Base-by-base conservation (phyloP, 2,797 vertebrate genomes). In the Onychomys arenicola region DNA sequence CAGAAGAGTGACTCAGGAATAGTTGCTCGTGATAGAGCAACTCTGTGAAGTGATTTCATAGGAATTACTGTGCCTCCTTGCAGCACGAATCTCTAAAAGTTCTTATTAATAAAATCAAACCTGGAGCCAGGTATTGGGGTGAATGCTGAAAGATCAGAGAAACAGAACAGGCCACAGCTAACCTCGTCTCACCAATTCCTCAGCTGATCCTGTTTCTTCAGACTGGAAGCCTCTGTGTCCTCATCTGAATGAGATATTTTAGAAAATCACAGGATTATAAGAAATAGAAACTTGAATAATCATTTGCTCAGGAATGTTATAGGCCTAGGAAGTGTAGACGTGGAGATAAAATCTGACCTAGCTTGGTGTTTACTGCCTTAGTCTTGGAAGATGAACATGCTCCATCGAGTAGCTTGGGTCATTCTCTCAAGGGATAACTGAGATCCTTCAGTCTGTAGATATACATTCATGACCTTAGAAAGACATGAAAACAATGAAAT, bases 11-110 rank as follows among this genome's bases (percentile, higher is more conserved):
- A 86, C 19, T 77, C n/a, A 37, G 77, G 16, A 90, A 89, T 2
- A 78, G 32, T 78, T 12, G 2, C 8, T 59, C 69, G 13, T n/a
- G 40, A 73, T 34, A 61, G 32, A 94, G 6, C 21, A 77, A 16
- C 34, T 84, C 75, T 95, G 7, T 73, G 91, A 94, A 27, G 16
- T 93, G 49, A 94, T 13, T 16, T 57, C 89, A 67, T 43, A 96
- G n/a, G 76, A 93, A 91, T 63, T 10, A 59, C 10, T 34, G 7
- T 34, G 7, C 83, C 69, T 96, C 57, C 46, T 9, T 49, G 46
- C 10, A 49, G 46, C 46, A 49, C 46, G 46, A 46, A 46, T 46
- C 46, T 46, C 46, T 46, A 46, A 46, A 46, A 46, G 46, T 46
- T 5, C 46, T 46, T 46, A 46, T 46, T 46, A 46, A 46, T 46